Conservation (phyloP, 2,797 vertebrate genomes). For the Parauchenoglanis ngamensis region DNA sequence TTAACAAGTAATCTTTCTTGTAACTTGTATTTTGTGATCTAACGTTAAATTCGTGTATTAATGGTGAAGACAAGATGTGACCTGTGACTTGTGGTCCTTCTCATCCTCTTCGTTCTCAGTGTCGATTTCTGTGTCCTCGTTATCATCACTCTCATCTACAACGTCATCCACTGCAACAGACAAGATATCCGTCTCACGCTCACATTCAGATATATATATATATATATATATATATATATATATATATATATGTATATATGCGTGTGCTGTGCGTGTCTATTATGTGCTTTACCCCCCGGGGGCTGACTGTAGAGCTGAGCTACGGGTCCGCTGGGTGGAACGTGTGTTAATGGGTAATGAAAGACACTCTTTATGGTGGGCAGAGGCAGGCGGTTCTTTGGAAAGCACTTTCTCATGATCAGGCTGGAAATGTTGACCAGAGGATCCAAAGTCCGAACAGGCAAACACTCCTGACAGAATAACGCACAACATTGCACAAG, state of each 20-base stretch:
- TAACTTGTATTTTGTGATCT: background rate
- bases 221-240: no score
- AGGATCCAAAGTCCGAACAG: slow-evolving; percentile 91
- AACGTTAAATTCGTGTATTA: background rate
- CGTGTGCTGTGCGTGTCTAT: background rate
- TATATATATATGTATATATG: no score
- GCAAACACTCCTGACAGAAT: slow-evolving; percentile 86
- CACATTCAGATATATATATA: background rate
- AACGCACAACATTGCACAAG: background rate
- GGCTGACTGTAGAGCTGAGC: slow-evolving; percentile 89
- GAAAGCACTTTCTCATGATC: slow-evolving; percentile 99
- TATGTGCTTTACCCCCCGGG: slow-evolving; percentile 80
- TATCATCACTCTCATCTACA: slow-evolving; percentile 95
- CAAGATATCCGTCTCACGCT: background rate
- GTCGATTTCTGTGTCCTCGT: slow-evolving; percentile 87
- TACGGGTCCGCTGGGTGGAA: slow-evolving; percentile 87
- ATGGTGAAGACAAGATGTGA: slow-evolving; percentile 51
- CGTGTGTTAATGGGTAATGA: slow-evolving; percentile 84
- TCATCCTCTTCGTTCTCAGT: slow-evolving; percentile 90
- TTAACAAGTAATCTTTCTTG: background rate
- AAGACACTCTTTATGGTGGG: slow-evolving; percentile 94
- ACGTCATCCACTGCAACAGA: slow-evolving; percentile 90
- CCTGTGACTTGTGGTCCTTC: slow-evolving; percentile 78
- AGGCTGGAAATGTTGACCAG: slow-evolving; percentile 93
- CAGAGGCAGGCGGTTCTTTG: slow-evolving; percentile 95